phyloP scores from a whole-genome alignment of 2,113 vertebrate genomes.

The Solea solea region DNA sequence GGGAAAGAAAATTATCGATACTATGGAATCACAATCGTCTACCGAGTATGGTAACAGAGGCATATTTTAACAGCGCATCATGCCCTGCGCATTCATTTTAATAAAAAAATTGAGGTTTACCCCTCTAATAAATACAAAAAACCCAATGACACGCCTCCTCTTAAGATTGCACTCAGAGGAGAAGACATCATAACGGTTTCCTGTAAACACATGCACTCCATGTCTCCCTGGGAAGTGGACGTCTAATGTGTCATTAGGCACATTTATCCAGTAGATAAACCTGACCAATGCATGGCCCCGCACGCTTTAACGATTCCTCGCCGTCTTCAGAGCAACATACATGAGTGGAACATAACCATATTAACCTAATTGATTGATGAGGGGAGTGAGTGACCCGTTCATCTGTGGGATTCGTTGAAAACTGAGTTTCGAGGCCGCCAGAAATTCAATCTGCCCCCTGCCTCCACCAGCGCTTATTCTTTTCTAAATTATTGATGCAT shows the following conservation, averaged over 20 bases:
- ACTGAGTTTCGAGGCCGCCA: slow-evolving; percentile 26
- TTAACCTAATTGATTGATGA: slow-evolving; percentile 35
- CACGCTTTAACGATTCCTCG: slow-evolving; percentile 26
- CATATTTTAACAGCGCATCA: no score
- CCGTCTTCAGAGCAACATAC: slow-evolving; percentile 3
- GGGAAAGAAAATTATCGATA: no score
- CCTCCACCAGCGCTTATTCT: slow-evolving; percentile 41
- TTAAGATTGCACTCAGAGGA: no score
- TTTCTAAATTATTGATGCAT: slow-evolving; percentile 69
- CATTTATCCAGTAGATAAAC: not conserved
- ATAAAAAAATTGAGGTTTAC: no score
- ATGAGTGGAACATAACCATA: slow-evolving; percentile 52
- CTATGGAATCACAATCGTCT: no score
- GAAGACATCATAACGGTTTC: no score
- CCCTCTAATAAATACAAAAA: no score
- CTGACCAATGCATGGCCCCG: not conserved
- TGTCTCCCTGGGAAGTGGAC: slow-evolving; percentile 18
- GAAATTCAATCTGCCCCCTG: slow-evolving; percentile 60
- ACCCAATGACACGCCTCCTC: no score
- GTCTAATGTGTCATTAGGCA: not conserved
- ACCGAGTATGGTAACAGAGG: no score
- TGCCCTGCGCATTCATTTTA: no score
- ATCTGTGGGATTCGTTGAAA: not conserved
- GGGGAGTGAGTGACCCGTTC: slow-evolving; percentile 1
- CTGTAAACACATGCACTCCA: no score